These are phyloP conservation scores for Poeciliopsis gracilis DNA, from an alignment of 2,797 vertebrate genomes.

Conservation along the genomic window DNA sequence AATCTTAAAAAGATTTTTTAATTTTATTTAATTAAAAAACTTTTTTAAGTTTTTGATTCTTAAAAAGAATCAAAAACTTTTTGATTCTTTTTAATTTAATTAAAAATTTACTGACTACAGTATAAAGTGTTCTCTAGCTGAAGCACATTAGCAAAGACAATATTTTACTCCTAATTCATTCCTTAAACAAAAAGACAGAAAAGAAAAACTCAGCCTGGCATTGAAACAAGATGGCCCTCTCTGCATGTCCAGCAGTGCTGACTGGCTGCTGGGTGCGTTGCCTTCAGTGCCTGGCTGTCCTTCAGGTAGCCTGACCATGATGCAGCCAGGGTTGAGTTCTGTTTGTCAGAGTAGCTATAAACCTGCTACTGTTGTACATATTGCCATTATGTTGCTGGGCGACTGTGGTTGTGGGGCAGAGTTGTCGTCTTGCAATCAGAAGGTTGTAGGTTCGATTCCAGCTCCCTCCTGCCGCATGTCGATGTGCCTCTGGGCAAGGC, in stretches of 20 bases:
- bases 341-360: not conserved
- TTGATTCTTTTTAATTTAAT: too few relatives aligned
- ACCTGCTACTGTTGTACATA: slow-evolving; percentile 42
- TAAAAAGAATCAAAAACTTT: not conserved
- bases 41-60: too few relatives aligned
- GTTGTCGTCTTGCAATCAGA: too few relatives aligned
- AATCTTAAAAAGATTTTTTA: too few relatives aligned
- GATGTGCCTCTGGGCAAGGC: too few relatives aligned
- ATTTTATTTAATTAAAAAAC: too few relatives aligned
- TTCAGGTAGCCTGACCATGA: not conserved
- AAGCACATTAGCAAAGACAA: not conserved
- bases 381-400: slow-evolving; percentile 57
- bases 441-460: too few relatives aligned
- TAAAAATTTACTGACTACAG: too few relatives aligned
- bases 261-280: not conserved
- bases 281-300: not conserved
- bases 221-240: not conserved
- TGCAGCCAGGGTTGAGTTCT: not conserved
- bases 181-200: not conserved
- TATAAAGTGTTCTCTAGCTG: not conserved
- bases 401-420: too few relatives aligned
- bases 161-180: not conserved
- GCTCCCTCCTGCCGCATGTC: too few relatives aligned
- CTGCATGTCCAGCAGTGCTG: not conserved
- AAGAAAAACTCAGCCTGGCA: not conserved